phyloP scores from a whole-genome alignment of 64 coral and sea anemone genomes.

The Montipora efflorescens region DNA sequence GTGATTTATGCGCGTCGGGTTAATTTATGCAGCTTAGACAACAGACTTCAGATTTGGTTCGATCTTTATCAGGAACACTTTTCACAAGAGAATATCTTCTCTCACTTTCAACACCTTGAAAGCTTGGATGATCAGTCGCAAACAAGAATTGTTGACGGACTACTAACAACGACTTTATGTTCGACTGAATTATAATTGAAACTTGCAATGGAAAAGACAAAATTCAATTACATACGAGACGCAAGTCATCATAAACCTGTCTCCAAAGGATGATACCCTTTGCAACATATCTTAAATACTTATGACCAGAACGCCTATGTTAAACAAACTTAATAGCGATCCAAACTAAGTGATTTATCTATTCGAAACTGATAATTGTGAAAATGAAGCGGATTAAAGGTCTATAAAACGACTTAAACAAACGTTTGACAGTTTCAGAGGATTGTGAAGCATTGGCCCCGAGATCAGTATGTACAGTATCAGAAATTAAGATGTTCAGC shows the following conservation, averaged over 20 bases:
- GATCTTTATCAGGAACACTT: background rate
- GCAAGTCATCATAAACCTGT: background rate
- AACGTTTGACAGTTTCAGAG: background rate
- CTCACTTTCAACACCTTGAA: background rate
- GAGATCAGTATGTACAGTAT: no score
- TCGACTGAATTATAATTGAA: constrained; percentile 20
- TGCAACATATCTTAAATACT: no score
- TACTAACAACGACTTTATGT: constrained; percentile 27
- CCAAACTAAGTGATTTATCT: background rate
- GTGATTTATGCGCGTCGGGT: background rate
- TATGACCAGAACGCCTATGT: background rate
- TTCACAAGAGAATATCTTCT: background rate
- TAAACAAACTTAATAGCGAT: background rate
- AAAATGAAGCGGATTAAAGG: background rate
- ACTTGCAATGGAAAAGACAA: background rate
- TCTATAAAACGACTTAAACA: background rate
- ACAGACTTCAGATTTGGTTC: background rate
- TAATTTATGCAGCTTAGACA: background rate
- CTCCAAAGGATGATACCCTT: background rate
- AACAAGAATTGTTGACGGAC: constrained; percentile 11
- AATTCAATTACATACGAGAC: background rate
- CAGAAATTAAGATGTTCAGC: no score
- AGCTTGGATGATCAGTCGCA: background rate
- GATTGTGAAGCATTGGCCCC: background rate
- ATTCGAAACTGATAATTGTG: background rate